Percentiles rank a stretch among this genome's conserved stretches.
These are phyloP conservation scores for Diachasmimorpha longicaudata DNA, from an alignment of 1,140 invertebrate genomes.

Conservation along the genomic window DNA sequence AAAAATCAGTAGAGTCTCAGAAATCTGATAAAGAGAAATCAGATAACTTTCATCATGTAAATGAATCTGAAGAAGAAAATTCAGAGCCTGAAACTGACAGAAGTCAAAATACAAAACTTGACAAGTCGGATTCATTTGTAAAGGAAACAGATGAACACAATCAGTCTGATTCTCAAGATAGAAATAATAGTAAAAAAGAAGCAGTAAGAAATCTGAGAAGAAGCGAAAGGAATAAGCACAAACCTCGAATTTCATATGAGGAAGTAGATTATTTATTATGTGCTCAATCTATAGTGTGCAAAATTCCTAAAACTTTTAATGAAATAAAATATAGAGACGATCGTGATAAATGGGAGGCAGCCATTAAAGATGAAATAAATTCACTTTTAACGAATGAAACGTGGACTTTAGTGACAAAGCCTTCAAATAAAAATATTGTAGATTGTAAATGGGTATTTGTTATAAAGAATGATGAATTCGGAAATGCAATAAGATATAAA, in stretches of 20 bases:
- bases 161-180: neutral
- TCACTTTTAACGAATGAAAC: conserved; percentile 50
- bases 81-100: neutral
- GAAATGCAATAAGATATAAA: conserved; percentile 47
- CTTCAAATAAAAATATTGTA: conserved; percentile 46
- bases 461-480: conserved; percentile 31
- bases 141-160: neutral
- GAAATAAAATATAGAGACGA: conserved; percentile 45
- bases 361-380: conserved; percentile 50
- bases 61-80: neutral
- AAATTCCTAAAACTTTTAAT: conserved; percentile 28
- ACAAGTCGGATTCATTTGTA: neutral
- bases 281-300: neutral
- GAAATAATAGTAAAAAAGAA: neutral
- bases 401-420: conserved; percentile 47
- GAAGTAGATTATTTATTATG: neutral
- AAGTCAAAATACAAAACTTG: neutral
- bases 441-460: conserved; percentile 21
- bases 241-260: neutral
- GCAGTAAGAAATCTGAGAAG: conserved; percentile 13
- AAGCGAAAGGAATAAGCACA: neutral
- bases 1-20: conserved; percentile 9
- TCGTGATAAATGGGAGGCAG: conserved; percentile 46
- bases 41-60: neutral
- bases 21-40: neutral